A percentile compares a stretch with the other conserved stretches of the same genome.
These are phyloP conservation scores for Megaceryle maxima DNA, from an alignment of 2,113 vertebrate genomes.

Conservation along the genomic window DNA sequence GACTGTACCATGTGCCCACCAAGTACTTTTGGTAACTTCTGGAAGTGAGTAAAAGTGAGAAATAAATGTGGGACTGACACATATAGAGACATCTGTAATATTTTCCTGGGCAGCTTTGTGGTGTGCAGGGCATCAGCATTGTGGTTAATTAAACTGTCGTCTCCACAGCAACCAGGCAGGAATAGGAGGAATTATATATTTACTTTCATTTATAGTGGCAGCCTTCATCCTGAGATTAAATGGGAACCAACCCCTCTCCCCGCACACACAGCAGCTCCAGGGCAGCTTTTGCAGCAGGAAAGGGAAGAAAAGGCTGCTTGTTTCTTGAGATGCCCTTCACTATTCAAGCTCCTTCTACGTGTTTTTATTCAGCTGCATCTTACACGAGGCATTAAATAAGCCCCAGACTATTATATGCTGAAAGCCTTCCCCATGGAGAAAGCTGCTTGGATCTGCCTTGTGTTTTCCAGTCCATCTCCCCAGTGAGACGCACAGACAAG, in stretches of 20 bases:
- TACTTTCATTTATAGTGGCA: conserved; percentile 56
- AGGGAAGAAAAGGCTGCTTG: conserved; percentile 57
- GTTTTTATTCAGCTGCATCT: conserved; percentile 56
- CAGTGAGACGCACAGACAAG: conserved; percentile 46
- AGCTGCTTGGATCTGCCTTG: conserved; percentile 55
- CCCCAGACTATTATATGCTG: conserved; percentile 38
- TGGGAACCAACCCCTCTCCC: conserved; percentile 9
- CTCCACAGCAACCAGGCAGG: conserved; percentile 28
- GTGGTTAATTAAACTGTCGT: conserved; percentile 44
- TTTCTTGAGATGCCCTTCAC: conserved; percentile 46
- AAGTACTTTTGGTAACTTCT: conserved; percentile 24
- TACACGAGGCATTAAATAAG: conserved; percentile 49
- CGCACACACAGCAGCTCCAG: neutral
- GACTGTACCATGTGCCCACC: neutral
- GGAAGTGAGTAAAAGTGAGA: neutral
- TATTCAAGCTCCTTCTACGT: conserved; percentile 43
- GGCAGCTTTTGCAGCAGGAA: neutral
- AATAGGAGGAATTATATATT: conserved; percentile 58
- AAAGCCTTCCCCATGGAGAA: conserved; percentile 47
- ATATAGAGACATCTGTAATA: neutral
- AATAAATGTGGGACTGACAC: neutral
- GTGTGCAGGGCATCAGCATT: neutral
- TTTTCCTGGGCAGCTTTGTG: conserved; percentile 29
- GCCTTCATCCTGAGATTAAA: conserved; percentile 53
- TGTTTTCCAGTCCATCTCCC: conserved; percentile 62